Base-by-base conservation (phyloP, 2,888 invertebrate species). In the Zelleria hepariella region DNA sequence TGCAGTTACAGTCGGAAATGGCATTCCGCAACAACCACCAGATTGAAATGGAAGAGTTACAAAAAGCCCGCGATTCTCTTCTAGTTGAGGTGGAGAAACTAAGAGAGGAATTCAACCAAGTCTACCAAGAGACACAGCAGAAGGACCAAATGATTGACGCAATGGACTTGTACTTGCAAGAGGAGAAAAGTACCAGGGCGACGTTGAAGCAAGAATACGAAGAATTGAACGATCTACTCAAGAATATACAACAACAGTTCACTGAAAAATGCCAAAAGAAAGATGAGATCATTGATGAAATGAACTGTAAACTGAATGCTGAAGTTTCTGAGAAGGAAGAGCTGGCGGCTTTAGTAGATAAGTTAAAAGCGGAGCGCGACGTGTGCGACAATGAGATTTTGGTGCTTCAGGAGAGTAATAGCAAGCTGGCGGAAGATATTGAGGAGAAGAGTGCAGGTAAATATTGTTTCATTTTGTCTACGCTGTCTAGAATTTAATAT, bases 1-100 rank as follows among this genome's bases (percentile, higher is more conserved):
- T 66, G 57, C 82, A 81, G 65, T 62, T 83, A 47, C 74, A 78
- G 57, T 72, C 75, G 62, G 82, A 83, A 67, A 78, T 80, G 23
- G 63, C 76, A 24, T 78, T 70, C 60, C 83, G 81, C 65, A 63
- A 76, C 8, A 64, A 63, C 25, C 62, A 78, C 51, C 76, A 80
- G 65, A 67, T 71, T 51, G 74, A 79, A 65, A 58, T 78, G 2
- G 42, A 59, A 10, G 51, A 65, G 5, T 15, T 61, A 20, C 67
- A 71, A 10, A 63, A 64, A 53, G 62, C 65, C n/a, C 73, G 71
- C 63, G 61, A 60, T 10, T 49, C 60, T 27, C 60, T 74, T 27
- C 52, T 66, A 18, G 71, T 74, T 26, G 68, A 73, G 55, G 48
- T 72, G 4, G 65, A 66, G 26, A 67, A 67, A 58, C 53, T 72